phyloP scores from a whole-genome alignment of 2,113 vertebrate genomes.

The Galeopterus variegatus region DNA sequence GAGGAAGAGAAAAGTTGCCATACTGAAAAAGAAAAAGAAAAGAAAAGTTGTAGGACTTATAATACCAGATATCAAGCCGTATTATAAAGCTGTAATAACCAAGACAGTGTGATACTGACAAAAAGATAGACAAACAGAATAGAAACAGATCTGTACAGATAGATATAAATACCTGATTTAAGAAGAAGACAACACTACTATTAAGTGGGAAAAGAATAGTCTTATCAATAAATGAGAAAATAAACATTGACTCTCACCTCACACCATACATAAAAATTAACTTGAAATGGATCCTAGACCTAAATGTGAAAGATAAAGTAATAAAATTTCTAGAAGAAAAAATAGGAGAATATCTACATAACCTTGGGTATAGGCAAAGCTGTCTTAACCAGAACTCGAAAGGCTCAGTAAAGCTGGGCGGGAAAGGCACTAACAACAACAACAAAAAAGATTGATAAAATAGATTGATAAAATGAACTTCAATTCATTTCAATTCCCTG shows the following conservation, averaged over 20 bases:
- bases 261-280: slow-evolving; percentile 40
- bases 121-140: not conserved
- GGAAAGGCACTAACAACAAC: not conserved
- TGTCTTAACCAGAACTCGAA: slow-evolving; percentile 32
- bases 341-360: not conserved
- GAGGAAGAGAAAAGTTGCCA: slow-evolving; percentile 6
- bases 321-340: slow-evolving; percentile 11
- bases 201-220: not conserved
- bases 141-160: not conserved
- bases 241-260: not conserved
- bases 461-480: slow-evolving; percentile 5
- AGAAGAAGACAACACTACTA: not conserved
- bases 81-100: slow-evolving; percentile 1
- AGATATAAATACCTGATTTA: not conserved
- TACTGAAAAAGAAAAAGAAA: not conserved
- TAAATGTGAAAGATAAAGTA: not conserved
- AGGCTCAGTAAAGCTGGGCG: not conserved
- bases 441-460: not conserved
- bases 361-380: not conserved
- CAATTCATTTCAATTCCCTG: not conserved
- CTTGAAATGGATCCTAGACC: not conserved
- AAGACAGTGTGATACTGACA: not conserved
- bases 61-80: not conserved
- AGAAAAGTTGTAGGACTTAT: not conserved
- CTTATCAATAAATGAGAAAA: not conserved